phyloP scores from a whole-genome alignment of 2,888 invertebrate species.

The Drosophila cracens region DNA sequence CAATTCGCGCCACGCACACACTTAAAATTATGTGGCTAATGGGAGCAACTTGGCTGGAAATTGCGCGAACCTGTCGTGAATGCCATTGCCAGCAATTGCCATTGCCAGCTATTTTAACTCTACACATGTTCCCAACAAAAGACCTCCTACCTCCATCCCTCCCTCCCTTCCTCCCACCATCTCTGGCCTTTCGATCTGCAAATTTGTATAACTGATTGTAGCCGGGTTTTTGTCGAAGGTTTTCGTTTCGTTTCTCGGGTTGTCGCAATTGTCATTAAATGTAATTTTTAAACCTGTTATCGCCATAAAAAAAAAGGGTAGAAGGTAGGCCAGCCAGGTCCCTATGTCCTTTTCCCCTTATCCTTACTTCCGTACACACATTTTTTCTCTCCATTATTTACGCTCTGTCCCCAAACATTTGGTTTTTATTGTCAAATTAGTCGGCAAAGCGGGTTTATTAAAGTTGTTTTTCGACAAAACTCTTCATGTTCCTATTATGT shows the following conservation, averaged over 20 bases:
- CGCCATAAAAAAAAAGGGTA: constrained; percentile 68
- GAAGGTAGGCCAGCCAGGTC: constrained; percentile 39
- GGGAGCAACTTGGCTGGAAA: constrained; percentile 80
- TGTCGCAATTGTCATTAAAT: constrained; percentile 75
- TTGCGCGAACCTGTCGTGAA: constrained; percentile 69
- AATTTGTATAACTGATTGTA: constrained; percentile 57
- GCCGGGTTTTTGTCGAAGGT: constrained; percentile 22
- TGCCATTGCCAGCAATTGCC: constrained; percentile 39
- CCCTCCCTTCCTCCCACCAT: not conserved
- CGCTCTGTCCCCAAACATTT: constrained; percentile 50
- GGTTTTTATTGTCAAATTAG: constrained; percentile 77
- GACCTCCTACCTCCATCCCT: not conserved
- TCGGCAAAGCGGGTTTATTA: constrained; percentile 77
- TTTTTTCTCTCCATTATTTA: constrained; percentile 31
- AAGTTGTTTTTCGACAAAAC: constrained; percentile 65
- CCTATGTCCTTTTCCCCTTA: constrained; percentile 35
- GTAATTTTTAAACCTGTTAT: constrained; percentile 80
- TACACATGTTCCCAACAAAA: constrained; percentile 52
- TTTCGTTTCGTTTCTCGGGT: constrained; percentile 22
- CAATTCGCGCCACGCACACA: constrained; percentile 69
- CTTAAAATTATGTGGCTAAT: constrained; percentile 81
- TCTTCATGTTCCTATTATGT: constrained; percentile 65
- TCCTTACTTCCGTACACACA: not conserved
- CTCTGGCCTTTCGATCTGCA: not conserved
- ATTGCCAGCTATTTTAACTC: constrained; percentile 39